A percentile compares a stretch with the other conserved stretches of the same genome.
Evolutionary conservation across 2,797 vertebrate genomes (phyloP).

Genomic region (Schizothorax lantsangensis): DNA sequence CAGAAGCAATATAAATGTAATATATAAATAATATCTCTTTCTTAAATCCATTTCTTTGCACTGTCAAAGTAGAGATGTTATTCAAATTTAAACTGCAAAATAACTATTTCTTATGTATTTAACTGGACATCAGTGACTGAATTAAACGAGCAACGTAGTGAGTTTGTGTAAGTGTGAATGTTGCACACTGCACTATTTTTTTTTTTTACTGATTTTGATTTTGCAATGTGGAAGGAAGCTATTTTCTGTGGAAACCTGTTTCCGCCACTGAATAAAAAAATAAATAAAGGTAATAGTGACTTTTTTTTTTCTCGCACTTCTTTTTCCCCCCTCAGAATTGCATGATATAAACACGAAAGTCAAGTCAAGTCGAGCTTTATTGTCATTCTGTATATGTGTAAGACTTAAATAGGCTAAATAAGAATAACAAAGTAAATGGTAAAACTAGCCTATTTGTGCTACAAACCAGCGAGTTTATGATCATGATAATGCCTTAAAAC

Average conservation of each 20-base stretch:
- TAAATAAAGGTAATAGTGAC: too few species aligned
- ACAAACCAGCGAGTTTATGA: background rate
- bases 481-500: background rate
- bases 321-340: too few species aligned
- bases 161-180: background rate
- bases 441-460: background rate
- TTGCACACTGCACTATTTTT: too few species aligned
- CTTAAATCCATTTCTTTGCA: background rate
- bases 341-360: too few species aligned
- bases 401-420: background rate
- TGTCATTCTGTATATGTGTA: too few species aligned
- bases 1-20: background rate
- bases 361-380: too few species aligned
- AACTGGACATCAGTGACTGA: background rate
- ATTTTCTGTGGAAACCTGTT: too few species aligned
- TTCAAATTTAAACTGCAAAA: background rate
- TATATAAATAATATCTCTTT: background rate
- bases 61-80: background rate
- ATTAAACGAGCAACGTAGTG: background rate
- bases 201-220: too few species aligned
- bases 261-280: too few species aligned
- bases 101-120: background rate
- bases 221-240: too few species aligned
- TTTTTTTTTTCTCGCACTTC: too few species aligned
- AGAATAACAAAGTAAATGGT: background rate